Percentiles rank a stretch among this genome's conserved stretches.
Conservation (phyloP, 1,140 invertebrate species). For the Drosophila subpulchrella region DNA sequence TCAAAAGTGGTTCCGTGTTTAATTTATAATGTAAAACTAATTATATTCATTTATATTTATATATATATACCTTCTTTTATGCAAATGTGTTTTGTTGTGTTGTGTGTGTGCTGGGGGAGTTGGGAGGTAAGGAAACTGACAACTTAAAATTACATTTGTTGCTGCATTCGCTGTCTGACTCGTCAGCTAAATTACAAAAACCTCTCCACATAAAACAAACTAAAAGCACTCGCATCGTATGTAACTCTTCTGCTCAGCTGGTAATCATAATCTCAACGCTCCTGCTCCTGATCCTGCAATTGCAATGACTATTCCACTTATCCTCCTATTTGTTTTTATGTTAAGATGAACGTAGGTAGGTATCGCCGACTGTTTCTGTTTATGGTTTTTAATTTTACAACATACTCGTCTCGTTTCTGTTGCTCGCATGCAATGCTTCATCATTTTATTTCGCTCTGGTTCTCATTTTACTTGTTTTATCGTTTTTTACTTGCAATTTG, state of each 20-base stretch:
- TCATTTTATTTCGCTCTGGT: slow-evolving; percentile 46
- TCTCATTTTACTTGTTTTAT: slow-evolving; percentile 46
- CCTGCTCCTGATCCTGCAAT: slow-evolving; percentile 30
- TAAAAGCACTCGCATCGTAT: slow-evolving; percentile 69
- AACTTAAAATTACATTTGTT: slow-evolving; percentile 58
- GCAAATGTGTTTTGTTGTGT: slow-evolving; percentile 63
- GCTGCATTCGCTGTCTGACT: slow-evolving; percentile 41
- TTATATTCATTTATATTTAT: slow-evolving; percentile 80
- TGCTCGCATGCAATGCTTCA: slow-evolving; percentile 46
- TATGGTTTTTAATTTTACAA: slow-evolving; percentile 38
- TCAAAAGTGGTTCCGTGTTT: slow-evolving; percentile 42
- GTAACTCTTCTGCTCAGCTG: slow-evolving; percentile 46
- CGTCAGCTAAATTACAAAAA: slow-evolving; percentile 56
- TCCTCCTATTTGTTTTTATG: slow-evolving; percentile 53
- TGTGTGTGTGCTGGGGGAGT: slow-evolving; percentile 33
- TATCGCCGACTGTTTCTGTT: slow-evolving; percentile 64
- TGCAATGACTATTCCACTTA: slow-evolving; percentile 71
- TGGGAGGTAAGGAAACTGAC: slow-evolving; percentile 39
- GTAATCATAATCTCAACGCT: slow-evolving; percentile 76
- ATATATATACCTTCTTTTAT: slow-evolving; percentile 60
- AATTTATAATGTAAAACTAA: slow-evolving; percentile 77
- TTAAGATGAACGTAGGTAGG: slow-evolving; percentile 75
- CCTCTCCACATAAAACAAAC: slow-evolving; percentile 64
- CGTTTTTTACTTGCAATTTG: slow-evolving; percentile 59
- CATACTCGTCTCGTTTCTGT: slow-evolving; percentile 42